Base-by-base conservation (phyloP, 2,888 invertebrate species). In the Pheosia gnoma region DNA sequence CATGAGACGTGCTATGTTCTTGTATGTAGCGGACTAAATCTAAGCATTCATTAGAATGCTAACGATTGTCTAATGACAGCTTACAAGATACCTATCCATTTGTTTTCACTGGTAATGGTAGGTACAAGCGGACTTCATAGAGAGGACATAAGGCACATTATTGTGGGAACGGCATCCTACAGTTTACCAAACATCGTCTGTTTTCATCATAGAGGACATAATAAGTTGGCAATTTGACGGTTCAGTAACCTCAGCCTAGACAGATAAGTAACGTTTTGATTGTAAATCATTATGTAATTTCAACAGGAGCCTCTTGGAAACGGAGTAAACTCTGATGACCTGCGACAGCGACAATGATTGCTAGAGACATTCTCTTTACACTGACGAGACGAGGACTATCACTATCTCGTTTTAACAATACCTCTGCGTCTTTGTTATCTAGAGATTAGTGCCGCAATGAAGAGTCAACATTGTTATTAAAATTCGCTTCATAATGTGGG, bases 361-460 rank as follows among this genome's bases (percentile, higher is more conserved):
- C 38, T 53, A 3, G 53, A 36, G 37, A 53, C 53, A 53, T 53
- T 53, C 53, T 53, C 37, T 53, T 37, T 53, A 9, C 53, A 37
- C 25, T 25, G 25, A 25, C 25, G 25, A 25, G 25, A 25, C 53
- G 11, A 53, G 37, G 25, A 8, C 13, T 51, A 25, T 5, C 25
- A 51, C 37, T 36, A 75, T 62, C 64, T 66, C 54, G 59, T 62
- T 61, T 59, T 51, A 63, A 67, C 62, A 59, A 59, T 60, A 65
- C 38, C 49, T 49, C 57, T 58, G 13, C 43, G 53, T 51, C 59
- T 43, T 13, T 57, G 66, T 67, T 72, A 73, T 75, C 70, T 68
- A 62, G n/a, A 58, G 45, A 74, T 74, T 68, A 76, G 52, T 59
- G 63, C 52, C 66, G 58, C 71, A 65, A 65, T 53, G 57, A 56